Percentiles rank a stretch among this genome's conserved stretches.
Conservation (phyloP, 2,113 vertebrate species). For the Sigmodon hispidus region DNA sequence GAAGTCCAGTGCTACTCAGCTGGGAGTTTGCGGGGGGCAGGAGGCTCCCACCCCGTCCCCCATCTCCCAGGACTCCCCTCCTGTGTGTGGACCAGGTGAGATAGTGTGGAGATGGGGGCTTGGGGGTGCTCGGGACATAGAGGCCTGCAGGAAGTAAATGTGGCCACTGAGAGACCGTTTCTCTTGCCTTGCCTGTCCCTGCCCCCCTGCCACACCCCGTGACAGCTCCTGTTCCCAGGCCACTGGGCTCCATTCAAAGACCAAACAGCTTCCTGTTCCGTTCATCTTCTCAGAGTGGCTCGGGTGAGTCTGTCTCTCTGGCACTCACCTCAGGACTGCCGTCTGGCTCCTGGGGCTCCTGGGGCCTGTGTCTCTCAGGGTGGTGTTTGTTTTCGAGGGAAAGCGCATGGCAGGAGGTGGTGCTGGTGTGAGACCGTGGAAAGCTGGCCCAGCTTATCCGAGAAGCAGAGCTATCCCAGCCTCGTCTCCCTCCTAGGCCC, state of each 20-base stretch:
- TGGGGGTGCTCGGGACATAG: background rate
- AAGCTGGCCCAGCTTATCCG: background rate
- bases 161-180: background rate
- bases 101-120: background rate
- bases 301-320: constrained; percentile 79
- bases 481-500: constrained; percentile 4
- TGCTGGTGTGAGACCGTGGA: background rate
- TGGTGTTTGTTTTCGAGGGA: background rate
- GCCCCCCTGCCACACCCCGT: background rate
- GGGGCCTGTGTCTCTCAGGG: background rate
- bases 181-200: background rate
- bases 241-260: constrained; percentile 84
- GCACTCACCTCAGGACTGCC: background rate
- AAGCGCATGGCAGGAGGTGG: background rate
- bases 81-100: constrained; percentile 70
- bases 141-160: background rate
- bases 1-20: constrained; percentile 68
- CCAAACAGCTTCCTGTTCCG: constrained; percentile 95
- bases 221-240: constrained; percentile 77
- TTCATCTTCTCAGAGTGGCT: constrained; percentile 86
- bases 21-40: constrained; percentile 46
- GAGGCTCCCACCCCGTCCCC: background rate
- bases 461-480: background rate
- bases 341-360: background rate
- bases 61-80: constrained; percentile 48